Evolutionary conservation across 92 coral and sea anemone species (phyloP).

Genomic region (Micromussa lordhowensis): DNA sequence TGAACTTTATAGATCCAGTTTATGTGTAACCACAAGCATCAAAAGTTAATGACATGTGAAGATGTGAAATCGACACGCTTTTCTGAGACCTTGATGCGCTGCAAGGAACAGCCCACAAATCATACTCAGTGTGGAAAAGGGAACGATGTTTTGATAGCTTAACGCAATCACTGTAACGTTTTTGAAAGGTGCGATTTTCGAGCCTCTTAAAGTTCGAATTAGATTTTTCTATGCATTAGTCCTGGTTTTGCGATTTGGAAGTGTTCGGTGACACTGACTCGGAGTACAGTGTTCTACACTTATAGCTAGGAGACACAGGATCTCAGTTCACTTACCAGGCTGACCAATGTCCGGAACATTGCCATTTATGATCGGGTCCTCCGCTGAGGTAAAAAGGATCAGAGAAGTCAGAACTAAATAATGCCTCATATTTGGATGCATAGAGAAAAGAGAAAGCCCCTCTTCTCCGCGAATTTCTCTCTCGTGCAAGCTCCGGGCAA

Average conservation of each 20-base stretch:
- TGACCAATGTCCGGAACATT: slow-evolving; percentile 29
- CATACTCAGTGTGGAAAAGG: not conserved
- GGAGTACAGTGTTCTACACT: not conserved
- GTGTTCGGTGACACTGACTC: not conserved
- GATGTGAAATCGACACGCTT: too few species aligned
- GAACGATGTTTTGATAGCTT: not conserved
- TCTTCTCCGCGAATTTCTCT: slow-evolving; percentile 1
- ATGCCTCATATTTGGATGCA: slow-evolving; percentile 1
- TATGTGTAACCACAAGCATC: not conserved
- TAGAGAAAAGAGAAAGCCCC: not conserved
- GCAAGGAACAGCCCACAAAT: not conserved
- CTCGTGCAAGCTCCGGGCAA: slow-evolving; percentile 5
- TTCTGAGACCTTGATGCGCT: not conserved
- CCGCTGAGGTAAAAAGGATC: slow-evolving; percentile 15
- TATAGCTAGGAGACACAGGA: not conserved
- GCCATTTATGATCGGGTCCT: not conserved
- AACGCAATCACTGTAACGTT: not conserved
- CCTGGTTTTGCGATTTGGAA: not conserved
- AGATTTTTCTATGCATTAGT: not conserved
- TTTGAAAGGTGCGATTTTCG: not conserved
- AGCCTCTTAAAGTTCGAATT: not conserved
- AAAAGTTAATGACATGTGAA: not conserved
- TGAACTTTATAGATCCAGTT: not conserved
- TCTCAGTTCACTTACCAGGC: slow-evolving; percentile 21
- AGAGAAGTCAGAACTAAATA: slow-evolving; percentile 9